Evolutionary conservation across 1,140 invertebrate species (phyloP).

Genomic region (Bicyclus anynana): DNA sequence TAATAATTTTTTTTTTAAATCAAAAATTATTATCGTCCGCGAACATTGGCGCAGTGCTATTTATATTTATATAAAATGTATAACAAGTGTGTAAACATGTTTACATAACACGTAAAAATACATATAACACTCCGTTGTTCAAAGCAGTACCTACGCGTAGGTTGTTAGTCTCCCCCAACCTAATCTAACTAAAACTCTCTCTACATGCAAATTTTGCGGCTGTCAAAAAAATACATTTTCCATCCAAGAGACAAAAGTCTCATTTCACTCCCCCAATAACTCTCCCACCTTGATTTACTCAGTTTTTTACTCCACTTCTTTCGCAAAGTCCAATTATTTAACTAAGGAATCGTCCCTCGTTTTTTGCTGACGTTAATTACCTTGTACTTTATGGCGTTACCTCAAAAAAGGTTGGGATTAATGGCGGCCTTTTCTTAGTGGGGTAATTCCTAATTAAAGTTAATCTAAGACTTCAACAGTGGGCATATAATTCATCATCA

Average conservation of each 20-base stretch:
- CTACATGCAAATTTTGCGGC: conserved; percentile 13
- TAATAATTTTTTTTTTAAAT: too few relatives aligned
- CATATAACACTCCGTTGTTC: too few relatives aligned
- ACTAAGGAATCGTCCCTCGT: background rate
- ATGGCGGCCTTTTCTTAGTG: background rate
- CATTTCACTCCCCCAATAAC: conserved; percentile 8
- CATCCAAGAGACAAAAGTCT: conserved; percentile 6
- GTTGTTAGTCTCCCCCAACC: background rate
- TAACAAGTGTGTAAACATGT: too few relatives aligned
- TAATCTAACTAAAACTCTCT: conserved; percentile 12
- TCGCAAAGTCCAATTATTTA: conserved; percentile 10
- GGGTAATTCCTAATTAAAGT: background rate
- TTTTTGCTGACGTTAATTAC: conserved; percentile 15
- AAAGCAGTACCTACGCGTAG: background rate
- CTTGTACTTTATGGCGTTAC: conserved; percentile 4
- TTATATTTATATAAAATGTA: too few relatives aligned
- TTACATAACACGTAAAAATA: too few relatives aligned
- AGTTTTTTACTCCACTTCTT: conserved; percentile 1
- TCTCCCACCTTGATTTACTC: conserved; percentile 14
- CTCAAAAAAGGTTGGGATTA: background rate
- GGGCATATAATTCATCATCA: too few relatives aligned
- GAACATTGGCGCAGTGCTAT: too few relatives aligned
- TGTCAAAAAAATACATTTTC: conserved; percentile 14
- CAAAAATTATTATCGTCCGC: too few relatives aligned
- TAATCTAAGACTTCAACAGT: too few relatives aligned